Evolutionary conservation across 2,888 invertebrate species (phyloP).

Genomic region (Amblyteles armatorius): DNA sequence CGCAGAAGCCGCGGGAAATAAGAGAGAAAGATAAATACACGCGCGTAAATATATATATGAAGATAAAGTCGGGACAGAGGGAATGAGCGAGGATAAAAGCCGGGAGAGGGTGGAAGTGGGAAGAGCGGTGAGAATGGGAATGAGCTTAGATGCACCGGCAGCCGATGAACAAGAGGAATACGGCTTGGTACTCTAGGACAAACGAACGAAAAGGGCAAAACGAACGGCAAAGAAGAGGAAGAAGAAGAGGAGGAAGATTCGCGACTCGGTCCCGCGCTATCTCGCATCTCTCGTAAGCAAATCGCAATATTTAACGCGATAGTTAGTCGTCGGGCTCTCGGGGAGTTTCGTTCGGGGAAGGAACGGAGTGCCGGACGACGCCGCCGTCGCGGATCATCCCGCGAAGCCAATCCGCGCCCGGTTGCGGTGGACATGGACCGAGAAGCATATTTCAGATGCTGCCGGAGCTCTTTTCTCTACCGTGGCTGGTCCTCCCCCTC

Average conservation of each 20-base stretch:
- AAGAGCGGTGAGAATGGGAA: slow-evolving; percentile 49
- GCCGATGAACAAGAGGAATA: slow-evolving; percentile 44
- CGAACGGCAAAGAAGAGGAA: slow-evolving; percentile 54
- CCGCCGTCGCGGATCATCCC: slow-evolving; percentile 65
- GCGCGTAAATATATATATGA: slow-evolving; percentile 40
- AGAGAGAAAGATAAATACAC: slow-evolving; percentile 44
- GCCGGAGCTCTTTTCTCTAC: slow-evolving; percentile 57
- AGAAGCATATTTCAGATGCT: slow-evolving; percentile 76
- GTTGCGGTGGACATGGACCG: slow-evolving; percentile 74
- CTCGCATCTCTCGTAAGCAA: slow-evolving; percentile 79
- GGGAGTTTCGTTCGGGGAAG: slow-evolving; percentile 69
- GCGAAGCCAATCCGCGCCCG: slow-evolving; percentile 74
- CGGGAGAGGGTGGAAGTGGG: slow-evolving; percentile 61
- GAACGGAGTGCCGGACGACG: slow-evolving; percentile 72
- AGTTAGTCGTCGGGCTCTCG: slow-evolving; percentile 73
- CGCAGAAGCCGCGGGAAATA: slow-evolving; percentile 17
- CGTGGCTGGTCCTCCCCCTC: neutral
- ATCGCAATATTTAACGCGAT: slow-evolving; percentile 82
- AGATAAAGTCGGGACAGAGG: slow-evolving; percentile 44
- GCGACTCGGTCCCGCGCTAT: slow-evolving; percentile 67
- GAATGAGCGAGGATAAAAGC: slow-evolving; percentile 42
- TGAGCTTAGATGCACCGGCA: slow-evolving; percentile 41
- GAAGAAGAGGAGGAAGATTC: slow-evolving; percentile 52
- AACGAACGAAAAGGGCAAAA: slow-evolving; percentile 46
- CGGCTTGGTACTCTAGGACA: slow-evolving; percentile 32